A percentile compares a stretch with the other conserved stretches of the same genome.
phyloP scores from a whole-genome alignment of 2,113 vertebrate species.

The Accipiter virgatus region DNA sequence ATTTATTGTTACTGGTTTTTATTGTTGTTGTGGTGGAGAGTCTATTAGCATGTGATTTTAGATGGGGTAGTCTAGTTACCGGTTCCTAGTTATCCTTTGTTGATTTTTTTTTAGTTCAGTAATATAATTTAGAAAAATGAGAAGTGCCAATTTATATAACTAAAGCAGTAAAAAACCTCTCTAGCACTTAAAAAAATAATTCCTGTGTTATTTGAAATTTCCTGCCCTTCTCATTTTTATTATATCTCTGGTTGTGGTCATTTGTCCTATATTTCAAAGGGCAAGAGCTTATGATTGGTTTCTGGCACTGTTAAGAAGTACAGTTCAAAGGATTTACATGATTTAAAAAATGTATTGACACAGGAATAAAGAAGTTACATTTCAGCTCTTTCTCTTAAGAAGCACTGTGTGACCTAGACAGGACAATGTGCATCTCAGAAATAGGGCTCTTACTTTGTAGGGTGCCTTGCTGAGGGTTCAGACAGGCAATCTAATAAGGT shows the following conservation, averaged over 20 bases:
- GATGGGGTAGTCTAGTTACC: fast-evolving
- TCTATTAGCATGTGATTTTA: neutral
- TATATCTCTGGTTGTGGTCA: neutral
- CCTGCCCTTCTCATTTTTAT: neutral
- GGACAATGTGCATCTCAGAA: neutral
- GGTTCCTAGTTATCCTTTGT: neutral
- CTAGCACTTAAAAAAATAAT: neutral
- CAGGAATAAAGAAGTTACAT: neutral
- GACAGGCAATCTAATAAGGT: neutral
- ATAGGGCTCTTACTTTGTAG: neutral
- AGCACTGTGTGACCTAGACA: neutral
- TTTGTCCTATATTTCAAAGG: neutral
- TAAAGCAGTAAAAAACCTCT: neutral
- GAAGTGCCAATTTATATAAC: neutral
- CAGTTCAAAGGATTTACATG: neutral
- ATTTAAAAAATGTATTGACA: neutral
- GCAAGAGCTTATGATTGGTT: neutral
- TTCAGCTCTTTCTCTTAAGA: neutral
- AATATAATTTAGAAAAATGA: neutral
- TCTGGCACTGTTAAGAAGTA: neutral
- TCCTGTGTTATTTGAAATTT: neutral
- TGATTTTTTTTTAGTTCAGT: neutral
- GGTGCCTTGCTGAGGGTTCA: neutral
- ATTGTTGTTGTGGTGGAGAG: neutral
- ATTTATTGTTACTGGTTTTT: neutral